These are phyloP conservation scores for Ranitomeya variabilis DNA, from an alignment of 2,113 vertebrate genomes.

Conservation along the genomic window DNA sequence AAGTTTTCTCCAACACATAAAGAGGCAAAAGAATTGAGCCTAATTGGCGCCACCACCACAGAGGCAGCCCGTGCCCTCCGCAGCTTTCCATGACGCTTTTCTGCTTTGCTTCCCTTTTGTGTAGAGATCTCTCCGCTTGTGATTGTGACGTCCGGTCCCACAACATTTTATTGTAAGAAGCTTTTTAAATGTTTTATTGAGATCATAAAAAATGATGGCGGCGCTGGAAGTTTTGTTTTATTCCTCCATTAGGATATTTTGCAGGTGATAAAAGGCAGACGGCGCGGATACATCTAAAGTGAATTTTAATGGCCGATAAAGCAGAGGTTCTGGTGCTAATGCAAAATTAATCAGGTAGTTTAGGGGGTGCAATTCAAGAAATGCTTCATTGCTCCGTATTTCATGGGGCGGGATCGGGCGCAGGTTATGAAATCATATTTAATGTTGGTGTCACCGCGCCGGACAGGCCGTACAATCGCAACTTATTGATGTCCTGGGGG, in stretches of 20 bases:
- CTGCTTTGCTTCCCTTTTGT: slow-evolving; percentile 7
- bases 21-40: neutral
- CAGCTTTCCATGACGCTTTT: neutral
- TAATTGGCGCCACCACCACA: neutral
- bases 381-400: slow-evolving; percentile 32
- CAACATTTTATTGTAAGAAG: slow-evolving; percentile 57
- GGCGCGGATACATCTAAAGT: slow-evolving; percentile 51
- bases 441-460: neutral
- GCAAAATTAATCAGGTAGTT: slow-evolving; percentile 55
- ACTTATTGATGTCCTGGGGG: neutral
- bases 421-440: slow-evolving; percentile 31
- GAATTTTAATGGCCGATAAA: slow-evolving; percentile 56
- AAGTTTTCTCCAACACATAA: neutral
- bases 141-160: slow-evolving; percentile 34
- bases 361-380: slow-evolving; percentile 44
- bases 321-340: slow-evolving; percentile 45
- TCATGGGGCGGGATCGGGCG: slow-evolving; percentile 3
- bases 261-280: slow-evolving; percentile 58
- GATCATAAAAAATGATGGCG: slow-evolving; percentile 55
- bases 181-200: slow-evolving; percentile 57
- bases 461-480: neutral
- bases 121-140: slow-evolving; percentile 16
- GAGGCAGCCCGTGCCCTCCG: neutral
- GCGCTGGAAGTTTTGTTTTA: slow-evolving; percentile 54
- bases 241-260: slow-evolving; percentile 57